These are phyloP conservation scores for Mormyrus iriodes DNA, from an alignment of 2,113 vertebrate species.

Conservation along the genomic window DNA sequence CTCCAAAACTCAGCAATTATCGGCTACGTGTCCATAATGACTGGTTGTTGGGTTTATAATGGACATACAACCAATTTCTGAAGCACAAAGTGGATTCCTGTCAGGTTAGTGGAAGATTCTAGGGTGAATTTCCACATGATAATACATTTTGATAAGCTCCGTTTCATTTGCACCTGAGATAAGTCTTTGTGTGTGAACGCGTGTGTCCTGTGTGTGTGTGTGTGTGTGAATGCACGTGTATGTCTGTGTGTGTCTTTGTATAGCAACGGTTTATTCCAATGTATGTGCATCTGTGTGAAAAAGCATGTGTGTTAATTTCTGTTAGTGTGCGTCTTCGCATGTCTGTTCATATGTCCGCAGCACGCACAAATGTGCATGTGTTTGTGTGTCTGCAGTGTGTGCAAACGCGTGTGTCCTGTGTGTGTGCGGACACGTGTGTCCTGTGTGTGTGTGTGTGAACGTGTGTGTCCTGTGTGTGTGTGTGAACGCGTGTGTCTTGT, in stretches of 20 bases:
- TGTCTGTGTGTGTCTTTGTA: neutral
- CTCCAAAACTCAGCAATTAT: neutral
- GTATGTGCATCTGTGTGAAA: neutral
- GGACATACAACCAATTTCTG: neutral
- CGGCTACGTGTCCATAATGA: neutral
- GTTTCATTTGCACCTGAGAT: neutral
- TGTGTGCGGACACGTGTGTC: conserved; percentile 37
- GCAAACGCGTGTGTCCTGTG: conserved; percentile 38
- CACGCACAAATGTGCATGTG: neutral
- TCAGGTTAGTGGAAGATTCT: neutral
- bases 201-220: neutral
- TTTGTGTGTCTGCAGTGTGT: conserved; percentile 4
- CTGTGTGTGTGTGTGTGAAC: conserved; percentile 51
- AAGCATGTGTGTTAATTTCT: neutral
- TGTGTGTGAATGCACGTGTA: neutral
- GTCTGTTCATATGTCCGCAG: neutral
- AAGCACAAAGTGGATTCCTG: neutral
- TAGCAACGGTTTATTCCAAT: neutral
- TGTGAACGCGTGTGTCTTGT: conserved; percentile 35
- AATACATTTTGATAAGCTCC: neutral
- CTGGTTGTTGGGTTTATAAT: neutral
- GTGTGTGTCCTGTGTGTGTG: conserved; percentile 36
- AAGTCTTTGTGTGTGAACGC: neutral
- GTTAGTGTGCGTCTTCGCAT: neutral
- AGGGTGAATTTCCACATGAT: neutral